phyloP scores from a whole-genome alignment of 2,113 vertebrate genomes.

The Colius striatus region DNA sequence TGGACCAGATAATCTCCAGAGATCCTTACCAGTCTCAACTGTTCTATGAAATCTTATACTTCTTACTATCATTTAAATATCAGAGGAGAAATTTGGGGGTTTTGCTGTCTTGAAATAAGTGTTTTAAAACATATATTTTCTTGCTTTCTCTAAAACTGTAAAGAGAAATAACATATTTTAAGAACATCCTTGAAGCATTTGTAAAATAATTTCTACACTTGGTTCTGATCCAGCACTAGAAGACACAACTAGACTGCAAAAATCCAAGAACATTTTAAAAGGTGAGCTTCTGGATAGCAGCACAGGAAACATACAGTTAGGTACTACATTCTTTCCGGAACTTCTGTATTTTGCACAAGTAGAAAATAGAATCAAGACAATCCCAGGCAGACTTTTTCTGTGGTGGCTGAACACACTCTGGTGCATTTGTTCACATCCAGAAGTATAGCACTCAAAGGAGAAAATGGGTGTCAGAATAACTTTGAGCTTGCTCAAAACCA shows the following conservation, averaged over 20 bases:
- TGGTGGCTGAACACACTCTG: not conserved
- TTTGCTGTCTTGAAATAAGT: not conserved
- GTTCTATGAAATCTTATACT: not conserved
- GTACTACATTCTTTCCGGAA: not conserved
- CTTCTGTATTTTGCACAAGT: not conserved
- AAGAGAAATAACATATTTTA: not conserved
- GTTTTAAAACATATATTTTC: not conserved
- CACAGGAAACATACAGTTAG: not conserved
- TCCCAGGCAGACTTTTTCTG: not conserved
- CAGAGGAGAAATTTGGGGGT: not conserved
- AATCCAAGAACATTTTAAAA: not conserved
- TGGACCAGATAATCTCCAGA: not conserved
- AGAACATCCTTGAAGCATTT: not conserved
- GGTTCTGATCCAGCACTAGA: not conserved
- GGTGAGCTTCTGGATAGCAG: not conserved
- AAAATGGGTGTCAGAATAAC: not conserved
- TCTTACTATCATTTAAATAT: not conserved
- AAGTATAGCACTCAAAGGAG: not conserved
- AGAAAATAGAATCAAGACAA: not conserved
- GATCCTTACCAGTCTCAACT: not conserved
- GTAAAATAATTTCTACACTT: not conserved
- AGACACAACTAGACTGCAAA: not conserved
- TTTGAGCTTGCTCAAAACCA: not conserved
- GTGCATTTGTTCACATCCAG: not conserved
- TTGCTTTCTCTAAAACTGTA: not conserved